phyloP scores from a whole-genome alignment of 1,140 invertebrate species.

The Drosophila ironensis region DNA sequence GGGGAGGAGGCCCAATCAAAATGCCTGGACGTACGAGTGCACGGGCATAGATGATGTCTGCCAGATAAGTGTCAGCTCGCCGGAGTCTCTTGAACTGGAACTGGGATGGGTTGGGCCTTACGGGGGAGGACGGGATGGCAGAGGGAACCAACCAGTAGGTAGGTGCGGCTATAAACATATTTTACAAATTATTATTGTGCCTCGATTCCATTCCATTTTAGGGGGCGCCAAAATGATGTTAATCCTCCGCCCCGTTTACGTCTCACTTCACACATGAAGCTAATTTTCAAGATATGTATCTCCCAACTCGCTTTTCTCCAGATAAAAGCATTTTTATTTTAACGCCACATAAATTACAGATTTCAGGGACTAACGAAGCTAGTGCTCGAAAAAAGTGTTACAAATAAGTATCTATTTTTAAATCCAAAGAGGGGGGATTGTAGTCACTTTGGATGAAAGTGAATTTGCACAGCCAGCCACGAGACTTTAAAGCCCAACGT shows the following conservation, averaged over 20 bases:
- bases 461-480: too few relatives aligned
- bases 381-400: not conserved
- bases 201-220: constrained; percentile 40
- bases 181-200: constrained; percentile 60
- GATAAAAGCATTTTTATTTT: constrained; percentile 55
- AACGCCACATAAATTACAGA: constrained; percentile 40
- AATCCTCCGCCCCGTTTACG: constrained; percentile 7
- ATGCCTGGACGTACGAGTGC: constrained; percentile 48
- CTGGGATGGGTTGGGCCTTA: constrained; percentile 16
- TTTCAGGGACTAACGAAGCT: not conserved
- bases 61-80: constrained; percentile 57
- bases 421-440: too few relatives aligned
- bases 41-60: constrained; percentile 47
- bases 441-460: too few relatives aligned
- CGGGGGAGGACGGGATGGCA: not conserved
- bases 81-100: constrained; percentile 23
- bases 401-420: not conserved
- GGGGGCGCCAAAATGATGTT: constrained; percentile 63
- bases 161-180: constrained; percentile 65
- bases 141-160: too few relatives aligned
- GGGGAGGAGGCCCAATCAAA: constrained; percentile 17
- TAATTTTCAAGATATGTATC: constrained; percentile 39
- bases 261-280: constrained; percentile 29
- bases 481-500: not conserved
- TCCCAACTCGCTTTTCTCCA: not conserved